Conservation (phyloP, 2,888 invertebrate species). For the Smittia aterrima region DNA sequence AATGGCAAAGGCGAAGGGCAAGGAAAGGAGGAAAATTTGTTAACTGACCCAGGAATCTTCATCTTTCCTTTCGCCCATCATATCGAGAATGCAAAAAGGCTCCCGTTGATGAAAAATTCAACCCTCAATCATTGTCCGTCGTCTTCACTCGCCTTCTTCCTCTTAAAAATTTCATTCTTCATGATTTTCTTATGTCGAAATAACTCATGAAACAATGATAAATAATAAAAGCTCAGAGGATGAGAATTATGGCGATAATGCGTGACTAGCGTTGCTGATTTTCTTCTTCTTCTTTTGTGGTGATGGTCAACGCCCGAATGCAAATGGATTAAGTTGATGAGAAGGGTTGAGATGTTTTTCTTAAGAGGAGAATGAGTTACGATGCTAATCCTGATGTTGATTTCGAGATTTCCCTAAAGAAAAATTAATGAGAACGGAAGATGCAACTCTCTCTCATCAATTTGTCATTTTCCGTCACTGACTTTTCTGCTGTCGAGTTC, state of each 20-base stretch:
- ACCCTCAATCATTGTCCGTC: conserved; percentile 10
- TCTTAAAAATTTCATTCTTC: conserved; percentile 16
- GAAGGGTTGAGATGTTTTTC: neutral
- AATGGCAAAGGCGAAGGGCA: neutral
- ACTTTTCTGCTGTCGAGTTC: neutral
- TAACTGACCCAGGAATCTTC: conserved; percentile 40
- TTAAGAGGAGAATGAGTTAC: neutral
- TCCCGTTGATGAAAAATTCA: conserved; percentile 28
- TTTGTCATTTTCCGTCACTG: neutral
- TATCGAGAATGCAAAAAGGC: conserved; percentile 19
- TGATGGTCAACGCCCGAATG: neutral
- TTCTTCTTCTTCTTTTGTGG: neutral
- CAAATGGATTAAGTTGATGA: neutral
- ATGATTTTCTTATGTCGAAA: neutral
- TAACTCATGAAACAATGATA: conserved; percentile 20
- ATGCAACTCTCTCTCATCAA: neutral
- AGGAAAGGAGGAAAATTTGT: conserved; percentile 32
- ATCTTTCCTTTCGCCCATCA: neutral
- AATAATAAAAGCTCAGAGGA: conserved; percentile 13
- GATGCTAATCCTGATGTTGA: neutral
- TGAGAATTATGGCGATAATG: conserved; percentile 23
- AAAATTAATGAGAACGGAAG: neutral
- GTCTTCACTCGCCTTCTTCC: conserved; percentile 1
- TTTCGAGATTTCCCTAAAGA: neutral
- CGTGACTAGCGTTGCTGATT: conserved; percentile 31